A percentile compares a stretch with the other conserved stretches of the same genome.
These are phyloP conservation scores for Dryomyza anilis DNA, from an alignment of 2,888 invertebrate species.

Conservation along the genomic window DNA sequence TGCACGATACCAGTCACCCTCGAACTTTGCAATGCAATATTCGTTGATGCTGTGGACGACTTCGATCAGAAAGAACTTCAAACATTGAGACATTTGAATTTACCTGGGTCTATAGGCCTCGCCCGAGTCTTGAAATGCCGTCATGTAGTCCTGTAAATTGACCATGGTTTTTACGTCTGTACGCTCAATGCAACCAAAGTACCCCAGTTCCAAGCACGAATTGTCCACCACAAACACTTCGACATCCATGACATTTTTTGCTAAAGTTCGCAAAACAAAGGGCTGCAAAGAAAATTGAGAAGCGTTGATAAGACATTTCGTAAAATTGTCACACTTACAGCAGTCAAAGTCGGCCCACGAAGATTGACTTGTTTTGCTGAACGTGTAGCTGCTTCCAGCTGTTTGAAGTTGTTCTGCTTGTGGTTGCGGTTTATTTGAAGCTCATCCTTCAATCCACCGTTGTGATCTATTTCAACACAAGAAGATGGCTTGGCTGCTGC, in stretches of 20 bases:
- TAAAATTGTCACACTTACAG: slow-evolving; percentile 28
- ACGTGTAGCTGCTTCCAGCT: too few species aligned
- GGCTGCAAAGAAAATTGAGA: slow-evolving; percentile 28
- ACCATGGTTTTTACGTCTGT: slow-evolving; percentile 34
- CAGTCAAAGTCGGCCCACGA: slow-evolving; percentile 23
- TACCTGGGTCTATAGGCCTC: slow-evolving; percentile 41
- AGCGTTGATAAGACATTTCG: background rate
- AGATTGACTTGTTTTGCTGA: too few species aligned
- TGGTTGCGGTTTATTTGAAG: too few species aligned
- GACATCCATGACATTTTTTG: slow-evolving; percentile 27
- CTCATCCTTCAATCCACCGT: too few species aligned
- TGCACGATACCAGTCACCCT: slow-evolving; percentile 45
- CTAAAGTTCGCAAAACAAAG: slow-evolving; percentile 25
- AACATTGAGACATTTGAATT: slow-evolving; percentile 1
- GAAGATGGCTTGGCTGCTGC: background rate
- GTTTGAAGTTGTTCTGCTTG: background rate
- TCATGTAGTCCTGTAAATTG: slow-evolving; percentile 34
- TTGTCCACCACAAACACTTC: slow-evolving; percentile 39
- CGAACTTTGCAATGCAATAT: slow-evolving; percentile 42
- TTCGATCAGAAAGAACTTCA: background rate
- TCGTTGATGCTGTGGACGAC: slow-evolving; percentile 36
- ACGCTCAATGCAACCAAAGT: slow-evolving; percentile 38
- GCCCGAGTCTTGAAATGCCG: slow-evolving; percentile 28
- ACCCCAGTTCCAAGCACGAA: slow-evolving; percentile 36
- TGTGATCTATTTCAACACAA: background rate